phyloP scores from a whole-genome alignment of 2,113 vertebrate species.

The Macrotis lagotis region DNA sequence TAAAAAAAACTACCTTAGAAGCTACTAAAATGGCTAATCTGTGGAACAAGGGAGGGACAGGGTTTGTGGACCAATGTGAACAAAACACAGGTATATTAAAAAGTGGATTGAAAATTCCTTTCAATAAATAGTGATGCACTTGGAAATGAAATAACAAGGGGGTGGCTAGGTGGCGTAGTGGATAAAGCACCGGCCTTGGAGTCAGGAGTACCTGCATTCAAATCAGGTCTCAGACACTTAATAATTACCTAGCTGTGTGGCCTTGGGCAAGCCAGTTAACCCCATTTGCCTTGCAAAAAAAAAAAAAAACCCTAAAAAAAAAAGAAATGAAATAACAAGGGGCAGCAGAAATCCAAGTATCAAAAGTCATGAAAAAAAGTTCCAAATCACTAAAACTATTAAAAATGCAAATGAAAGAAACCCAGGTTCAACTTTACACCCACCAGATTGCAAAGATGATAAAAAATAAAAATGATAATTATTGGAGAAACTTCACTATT shows the following conservation, averaged over 20 bases:
- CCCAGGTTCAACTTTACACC: neutral
- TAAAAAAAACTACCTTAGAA: neutral
- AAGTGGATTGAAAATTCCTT: constrained; percentile 9
- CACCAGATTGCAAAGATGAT: neutral
- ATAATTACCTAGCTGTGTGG: no score
- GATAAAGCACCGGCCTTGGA: no score
- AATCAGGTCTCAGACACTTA: no score
- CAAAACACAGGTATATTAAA: constrained; percentile 4
- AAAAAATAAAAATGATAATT: neutral
- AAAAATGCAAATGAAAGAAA: neutral
- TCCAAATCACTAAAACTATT: neutral
- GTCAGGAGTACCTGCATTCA: no score
- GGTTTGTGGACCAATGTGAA: neutral
- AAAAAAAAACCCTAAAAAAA: no score
- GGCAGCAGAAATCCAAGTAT: neutral
- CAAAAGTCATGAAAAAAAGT: neutral
- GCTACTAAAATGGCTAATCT: neutral
- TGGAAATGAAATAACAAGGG: constrained; percentile 35
- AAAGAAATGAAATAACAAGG: constrained; percentile 19
- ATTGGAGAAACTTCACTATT: neutral
- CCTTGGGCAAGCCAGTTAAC: no score
- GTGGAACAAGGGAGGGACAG: constrained; percentile 9
- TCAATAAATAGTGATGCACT: constrained; percentile 15
- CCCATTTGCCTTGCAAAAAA: no score
- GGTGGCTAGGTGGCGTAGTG: no score